Evolutionary conservation across 2,888 invertebrate species (phyloP).

Genomic region (Parnassius apollo): DNA sequence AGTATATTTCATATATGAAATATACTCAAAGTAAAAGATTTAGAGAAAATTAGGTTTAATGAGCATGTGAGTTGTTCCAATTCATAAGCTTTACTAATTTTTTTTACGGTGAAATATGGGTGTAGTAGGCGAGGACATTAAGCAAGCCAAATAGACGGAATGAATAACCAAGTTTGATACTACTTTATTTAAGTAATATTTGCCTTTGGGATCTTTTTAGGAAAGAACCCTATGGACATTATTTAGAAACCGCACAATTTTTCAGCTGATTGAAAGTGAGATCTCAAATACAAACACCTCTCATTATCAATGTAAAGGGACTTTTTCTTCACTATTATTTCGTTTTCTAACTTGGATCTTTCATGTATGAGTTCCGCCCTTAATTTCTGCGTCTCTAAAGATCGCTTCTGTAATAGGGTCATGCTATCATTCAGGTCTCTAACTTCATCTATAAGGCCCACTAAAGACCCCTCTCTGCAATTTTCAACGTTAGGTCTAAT

Average conservation of each 20-base stretch:
- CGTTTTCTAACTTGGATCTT: constrained; percentile 63
- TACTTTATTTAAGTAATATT: too few species aligned
- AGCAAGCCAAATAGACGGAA: too few species aligned
- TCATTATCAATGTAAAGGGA: constrained; percentile 65
- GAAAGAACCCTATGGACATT: background rate
- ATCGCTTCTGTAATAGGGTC: constrained; percentile 63
- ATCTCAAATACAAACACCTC: constrained; percentile 64
- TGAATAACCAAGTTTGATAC: too few species aligned
- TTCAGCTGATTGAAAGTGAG: constrained; percentile 71
- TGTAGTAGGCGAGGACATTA: too few species aligned
- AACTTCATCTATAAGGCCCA: constrained; percentile 68
- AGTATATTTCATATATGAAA: too few species aligned
- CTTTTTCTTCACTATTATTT: constrained; percentile 71
- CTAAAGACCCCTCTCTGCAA: constrained; percentile 68
- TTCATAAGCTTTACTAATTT: too few species aligned
- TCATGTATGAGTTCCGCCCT: constrained; percentile 68
- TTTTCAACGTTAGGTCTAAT: constrained; percentile 69
- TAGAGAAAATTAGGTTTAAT: too few species aligned
- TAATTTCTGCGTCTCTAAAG: constrained; percentile 62
- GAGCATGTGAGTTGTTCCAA: too few species aligned
- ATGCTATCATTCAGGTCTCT: constrained; percentile 67
- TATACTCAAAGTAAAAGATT: background rate
- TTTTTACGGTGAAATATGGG: too few species aligned
- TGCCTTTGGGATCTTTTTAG: too few species aligned
- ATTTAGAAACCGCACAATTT: constrained; percentile 67